These are phyloP conservation scores for Myotis daubentonii DNA, from an alignment of 2,797 vertebrate species.

Conservation along the genomic window DNA sequence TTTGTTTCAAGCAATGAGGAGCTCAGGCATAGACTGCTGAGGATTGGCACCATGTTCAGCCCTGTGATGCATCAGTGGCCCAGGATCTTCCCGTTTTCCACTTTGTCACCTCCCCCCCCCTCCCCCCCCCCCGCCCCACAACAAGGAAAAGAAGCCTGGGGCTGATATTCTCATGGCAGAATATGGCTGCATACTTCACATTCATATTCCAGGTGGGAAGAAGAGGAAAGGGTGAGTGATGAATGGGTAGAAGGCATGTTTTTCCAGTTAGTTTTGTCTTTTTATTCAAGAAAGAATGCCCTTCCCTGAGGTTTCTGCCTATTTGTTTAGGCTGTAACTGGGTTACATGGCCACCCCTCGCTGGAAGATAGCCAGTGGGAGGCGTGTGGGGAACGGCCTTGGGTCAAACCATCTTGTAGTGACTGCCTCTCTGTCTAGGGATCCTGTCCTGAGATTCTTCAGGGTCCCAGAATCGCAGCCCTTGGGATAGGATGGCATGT, in stretches of 20 bases:
- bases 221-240: background rate
- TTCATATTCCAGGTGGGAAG: background rate
- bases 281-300: background rate
- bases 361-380: background rate
- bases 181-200: background rate
- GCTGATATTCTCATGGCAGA: background rate
- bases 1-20: background rate
- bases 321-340: background rate
- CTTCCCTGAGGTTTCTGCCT: background rate
- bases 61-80: background rate
- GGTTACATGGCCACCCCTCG: background rate
- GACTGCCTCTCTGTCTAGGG: background rate
- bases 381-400: background rate
- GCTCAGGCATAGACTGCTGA: background rate
- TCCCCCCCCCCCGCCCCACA: accelerated
- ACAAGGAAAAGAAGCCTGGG: background rate
- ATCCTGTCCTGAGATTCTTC: background rate
- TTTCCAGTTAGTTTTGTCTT: background rate
- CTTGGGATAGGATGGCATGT: background rate
- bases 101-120: background rate
- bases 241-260: background rate
- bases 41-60: background rate
- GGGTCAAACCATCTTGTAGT: background rate
- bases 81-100: background rate
- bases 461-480: background rate